Conservation (phyloP, 1,140 invertebrate genomes). For the Glossosoma conforme region DNA sequence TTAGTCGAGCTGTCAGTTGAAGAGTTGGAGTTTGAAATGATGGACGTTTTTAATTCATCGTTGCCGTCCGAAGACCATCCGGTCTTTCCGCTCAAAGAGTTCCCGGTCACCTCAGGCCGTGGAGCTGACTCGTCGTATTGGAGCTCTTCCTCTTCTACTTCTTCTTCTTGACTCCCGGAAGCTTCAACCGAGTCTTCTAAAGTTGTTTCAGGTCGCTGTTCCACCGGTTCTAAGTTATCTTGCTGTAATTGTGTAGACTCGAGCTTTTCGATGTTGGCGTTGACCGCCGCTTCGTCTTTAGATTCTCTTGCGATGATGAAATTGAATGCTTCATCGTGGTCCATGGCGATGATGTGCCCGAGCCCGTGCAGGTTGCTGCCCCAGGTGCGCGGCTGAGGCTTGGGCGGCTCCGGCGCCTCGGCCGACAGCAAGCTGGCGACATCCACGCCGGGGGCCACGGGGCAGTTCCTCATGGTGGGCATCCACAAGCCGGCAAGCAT, state of each 20-base stretch:
- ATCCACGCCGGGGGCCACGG: conserved; percentile 61
- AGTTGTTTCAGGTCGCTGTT: no score
- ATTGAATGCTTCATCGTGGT: conserved; percentile 62
- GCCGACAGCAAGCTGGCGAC: conserved; percentile 64
- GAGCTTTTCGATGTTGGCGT: no score
- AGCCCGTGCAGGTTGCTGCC: conserved; percentile 44
- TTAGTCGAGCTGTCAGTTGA: conserved; percentile 5
- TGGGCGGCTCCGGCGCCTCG: conserved; percentile 39
- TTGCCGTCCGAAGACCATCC: conserved; percentile 25
- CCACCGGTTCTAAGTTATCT: no score
- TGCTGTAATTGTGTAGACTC: no score
- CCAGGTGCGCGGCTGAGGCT: conserved; percentile 36
- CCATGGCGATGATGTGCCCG: conserved; percentile 47
- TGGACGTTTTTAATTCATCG: conserved; percentile 15
- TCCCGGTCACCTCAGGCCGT: conserved; percentile 18
- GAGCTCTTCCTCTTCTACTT: no score
- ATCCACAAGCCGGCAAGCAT: conserved; percentile 80
- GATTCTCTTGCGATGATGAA: conserved; percentile 55
- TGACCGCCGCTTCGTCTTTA: no score
- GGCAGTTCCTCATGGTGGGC: conserved; percentile 66
- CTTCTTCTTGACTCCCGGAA: no score
- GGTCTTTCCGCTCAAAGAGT: conserved; percentile 24
- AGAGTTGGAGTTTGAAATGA: conserved; percentile 7
- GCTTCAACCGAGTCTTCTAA: no score
- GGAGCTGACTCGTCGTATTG: not conserved